phyloP scores from a whole-genome alignment of 2,888 invertebrate genomes.

The Amphipyra berbera region DNA sequence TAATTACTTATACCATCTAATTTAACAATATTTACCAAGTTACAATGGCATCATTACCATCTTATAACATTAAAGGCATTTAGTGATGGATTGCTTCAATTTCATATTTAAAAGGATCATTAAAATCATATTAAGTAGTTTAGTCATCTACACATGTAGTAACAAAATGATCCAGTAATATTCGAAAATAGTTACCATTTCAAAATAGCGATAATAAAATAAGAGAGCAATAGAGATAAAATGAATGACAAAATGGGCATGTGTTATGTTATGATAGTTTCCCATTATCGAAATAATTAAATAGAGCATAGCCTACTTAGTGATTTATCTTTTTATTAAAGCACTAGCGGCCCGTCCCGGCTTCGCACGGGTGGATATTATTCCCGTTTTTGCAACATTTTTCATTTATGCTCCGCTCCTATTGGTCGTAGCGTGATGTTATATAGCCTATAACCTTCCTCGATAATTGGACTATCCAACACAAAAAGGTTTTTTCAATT shows the following conservation, averaged over 20 bases:
- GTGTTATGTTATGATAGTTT: not conserved
- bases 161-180: constrained; percentile 26
- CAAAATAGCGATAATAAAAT: constrained; percentile 8
- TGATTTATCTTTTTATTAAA: too few relatives aligned
- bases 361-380: too few relatives aligned
- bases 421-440: too few relatives aligned
- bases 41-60: constrained; percentile 40
- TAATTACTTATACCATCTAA: constrained; percentile 37
- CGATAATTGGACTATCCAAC: too few relatives aligned
- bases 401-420: too few relatives aligned
- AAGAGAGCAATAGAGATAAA: constrained; percentile 37
- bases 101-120: constrained; percentile 14
- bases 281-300: constrained; percentile 8
- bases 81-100: constrained; percentile 42
- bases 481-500: too few relatives aligned
- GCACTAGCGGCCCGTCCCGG: too few relatives aligned
- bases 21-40: constrained; percentile 46
- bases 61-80: constrained; percentile 52
- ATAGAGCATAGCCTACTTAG: not conserved
- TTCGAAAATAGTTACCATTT: constrained; percentile 13
- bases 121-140: constrained; percentile 13
- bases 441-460: too few relatives aligned
- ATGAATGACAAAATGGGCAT: constrained; percentile 10
- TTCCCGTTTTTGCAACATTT: too few relatives aligned
- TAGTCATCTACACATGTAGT: constrained; percentile 16